Evolutionary conservation across 2,113 vertebrate genomes (phyloP).

Genomic region (Phylloscopus trochilus): DNA sequence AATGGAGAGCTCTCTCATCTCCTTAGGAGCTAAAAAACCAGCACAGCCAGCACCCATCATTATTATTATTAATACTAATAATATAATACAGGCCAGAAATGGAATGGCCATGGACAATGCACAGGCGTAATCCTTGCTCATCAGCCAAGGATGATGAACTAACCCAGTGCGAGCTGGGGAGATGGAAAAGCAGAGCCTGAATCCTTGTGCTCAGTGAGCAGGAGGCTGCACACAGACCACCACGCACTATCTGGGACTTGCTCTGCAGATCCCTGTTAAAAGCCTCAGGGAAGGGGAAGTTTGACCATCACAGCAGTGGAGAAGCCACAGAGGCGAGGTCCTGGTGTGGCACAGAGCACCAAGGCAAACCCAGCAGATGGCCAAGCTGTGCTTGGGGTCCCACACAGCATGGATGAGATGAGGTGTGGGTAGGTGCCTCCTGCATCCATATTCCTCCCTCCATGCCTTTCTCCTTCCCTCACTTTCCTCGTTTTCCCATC

Average conservation of each 20-base stretch:
- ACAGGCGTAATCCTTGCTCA: neutral
- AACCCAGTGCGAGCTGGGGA: rapidly evolving
- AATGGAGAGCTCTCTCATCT: constrained; percentile 39
- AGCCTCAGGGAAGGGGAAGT: neutral
- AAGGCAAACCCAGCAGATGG: neutral
- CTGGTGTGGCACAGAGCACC: neutral
- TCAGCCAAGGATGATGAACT: neutral
- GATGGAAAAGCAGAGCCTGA: neutral
- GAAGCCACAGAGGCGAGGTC: rapidly evolving
- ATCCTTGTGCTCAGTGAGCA: neutral
- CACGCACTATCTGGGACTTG: rapidly evolving
- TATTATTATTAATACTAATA: constrained; percentile 56
- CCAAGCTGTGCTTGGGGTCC: neutral
- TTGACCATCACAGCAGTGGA: neutral
- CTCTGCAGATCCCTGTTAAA: neutral
- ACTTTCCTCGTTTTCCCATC: neutral
- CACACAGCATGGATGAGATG: rapidly evolving
- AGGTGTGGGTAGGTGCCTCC: neutral
- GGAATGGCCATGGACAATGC: neutral
- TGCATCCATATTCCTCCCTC: neutral
- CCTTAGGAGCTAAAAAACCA: constrained; percentile 14
- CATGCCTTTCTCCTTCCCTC: neutral
- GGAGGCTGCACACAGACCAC: neutral
- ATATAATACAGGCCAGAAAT: constrained; percentile 23
- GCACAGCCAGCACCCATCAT: constrained; percentile 40